Base-by-base conservation (phyloP, 2,113 vertebrate species). In the Macrotus californicus region DNA sequence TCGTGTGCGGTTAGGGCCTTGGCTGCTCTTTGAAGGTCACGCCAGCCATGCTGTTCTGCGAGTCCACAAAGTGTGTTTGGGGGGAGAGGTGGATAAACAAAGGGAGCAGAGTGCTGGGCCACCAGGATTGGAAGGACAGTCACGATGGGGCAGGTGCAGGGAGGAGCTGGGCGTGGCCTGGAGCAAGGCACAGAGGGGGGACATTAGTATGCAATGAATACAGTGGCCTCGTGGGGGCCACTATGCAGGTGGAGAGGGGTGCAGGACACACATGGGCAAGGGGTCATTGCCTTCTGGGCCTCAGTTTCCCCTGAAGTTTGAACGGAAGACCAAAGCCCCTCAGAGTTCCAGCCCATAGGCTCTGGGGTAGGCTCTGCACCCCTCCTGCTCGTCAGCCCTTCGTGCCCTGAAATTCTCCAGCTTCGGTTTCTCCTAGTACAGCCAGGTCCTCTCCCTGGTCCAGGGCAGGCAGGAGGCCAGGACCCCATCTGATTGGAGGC, bases 181-280 rank as follows among this genome's bases (percentile, higher is more conserved):
- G 39, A 93, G 83, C 87, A 41, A 81, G 73, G 59, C 52, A 3
- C 39, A 52, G 61, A 73, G 36, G 18, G 6, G 6, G 54, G 36
- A 29, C 5, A 0, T 46, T 7, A 19, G 12, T 31, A 5, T 3
- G 4, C 54, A 46, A 41, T 2, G 1, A 19, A 77, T 1, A 0
- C 72, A 66, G 72, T 59, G 72, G 34, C 34, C 50, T 24, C 87
- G 43, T 12, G 1, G 64, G 52, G 29, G 14, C 61, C 46, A 19
- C 48, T 19, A 7, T 69, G 18, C 19, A 66, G 39, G 29, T 16
- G n/a, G n/a, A 0, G 1, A 0, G 9, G n/a, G 11, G 11, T 48
- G 2, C 59, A 36, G 15, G n/a, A 69, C 31, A 67, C 22, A 19
- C 2, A 3, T 29, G 12, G 2, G 13, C 6, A 39, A n/a, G 14